Base-by-base conservation (phyloP, 2,113 vertebrate species). In the Macrotus californicus region DNA sequence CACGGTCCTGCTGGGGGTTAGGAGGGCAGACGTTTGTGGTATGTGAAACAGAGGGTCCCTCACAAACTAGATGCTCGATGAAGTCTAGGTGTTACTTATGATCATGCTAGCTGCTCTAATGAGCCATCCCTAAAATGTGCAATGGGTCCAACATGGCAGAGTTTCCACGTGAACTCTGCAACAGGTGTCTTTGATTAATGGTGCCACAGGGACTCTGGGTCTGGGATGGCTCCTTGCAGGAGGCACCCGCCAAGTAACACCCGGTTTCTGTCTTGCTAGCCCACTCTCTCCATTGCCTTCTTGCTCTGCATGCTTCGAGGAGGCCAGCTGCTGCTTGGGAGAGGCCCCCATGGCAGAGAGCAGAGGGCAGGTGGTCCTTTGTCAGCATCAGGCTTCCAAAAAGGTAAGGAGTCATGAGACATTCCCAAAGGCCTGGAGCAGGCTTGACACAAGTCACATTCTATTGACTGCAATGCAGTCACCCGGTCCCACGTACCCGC, bases 11-110 rank as follows among this genome's bases (percentile, higher is more conserved):
- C 59, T 36, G 73, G 2, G 19, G 7, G 19, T 66, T 11, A 19
- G 36, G 46, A 93, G 13, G 80, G 6, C 24, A 43, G 46, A 19
- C 3, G 2, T 15, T 4, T 26, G 10, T 43, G 70, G 59, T 11
- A 0, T 0, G 3, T 22, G 29, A 67, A 56, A 5, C 36, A 41
- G 3, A 41, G n/a, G 6, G 18, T 11, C 69, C 43, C 11, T 12
- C 9, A 31, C 2, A 4, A 59, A 72, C 22, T 6, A 70, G 26
- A 22, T 19, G 16, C 50, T 31, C 5, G 2, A 19, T 36, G 73
- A 64, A 29, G 81, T 46, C 31, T 15, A 12, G 64, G 22, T 16
- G 61, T 14, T 50, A 43, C 43, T 41, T 21, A 36, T 36, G 24
- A 26, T 10, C 16, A 26, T 0, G 9, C 7, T 2, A 5, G 16